Evolutionary conservation across 2,797 vertebrate species (phyloP), one percentile per base, ranked within the genome.

Genomic region (Sebastolobus altivelis): DNA sequence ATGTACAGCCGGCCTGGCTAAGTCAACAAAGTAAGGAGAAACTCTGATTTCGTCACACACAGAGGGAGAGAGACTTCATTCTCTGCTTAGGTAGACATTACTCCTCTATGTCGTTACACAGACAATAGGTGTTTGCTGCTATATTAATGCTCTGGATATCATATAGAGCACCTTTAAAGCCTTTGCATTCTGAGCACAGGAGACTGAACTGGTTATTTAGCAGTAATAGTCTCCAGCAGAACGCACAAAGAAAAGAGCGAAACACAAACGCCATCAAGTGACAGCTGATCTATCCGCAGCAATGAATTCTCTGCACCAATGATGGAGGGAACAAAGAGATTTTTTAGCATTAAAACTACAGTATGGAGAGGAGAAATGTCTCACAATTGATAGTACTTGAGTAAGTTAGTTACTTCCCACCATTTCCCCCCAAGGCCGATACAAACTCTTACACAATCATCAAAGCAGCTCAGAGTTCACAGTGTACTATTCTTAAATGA

Each of bases 401-500:
- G 18, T 67, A 46, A 55, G 3, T 52, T 68, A 20, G 7, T 63
- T 56, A 61, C 43, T 43, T 55, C 37, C 66, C 18, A 25, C 18
- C 40, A 37, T 69, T 55, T 20, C 40, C 10, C 16, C 6, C 38
- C 13, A 35, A 10, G 1, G 40, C 1, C 3, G 8, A 71, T 13
- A n/a, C 52, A 55, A 78, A 80, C 43, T 38, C 37, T 25, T 16
- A 66, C 3, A 56, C 10, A 75, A n/a, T 33, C n/a, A 78, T 61
- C 35, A 14, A 72, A 58, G 55, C 46, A 54, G 52, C 52, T 54
- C 4, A 9, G n/a, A 59, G 59, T 72, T 87, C 27, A 31, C 65
- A 82, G 63, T 46, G 9, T 33, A 70, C 58, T 73, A 18, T 76
- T 67, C 20, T 79, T 72, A 77, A 88, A 88, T 63, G 10, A 75